Evolutionary conservation across 2,113 vertebrate species (phyloP).

Genomic region (Haemorhous mexicanus): DNA sequence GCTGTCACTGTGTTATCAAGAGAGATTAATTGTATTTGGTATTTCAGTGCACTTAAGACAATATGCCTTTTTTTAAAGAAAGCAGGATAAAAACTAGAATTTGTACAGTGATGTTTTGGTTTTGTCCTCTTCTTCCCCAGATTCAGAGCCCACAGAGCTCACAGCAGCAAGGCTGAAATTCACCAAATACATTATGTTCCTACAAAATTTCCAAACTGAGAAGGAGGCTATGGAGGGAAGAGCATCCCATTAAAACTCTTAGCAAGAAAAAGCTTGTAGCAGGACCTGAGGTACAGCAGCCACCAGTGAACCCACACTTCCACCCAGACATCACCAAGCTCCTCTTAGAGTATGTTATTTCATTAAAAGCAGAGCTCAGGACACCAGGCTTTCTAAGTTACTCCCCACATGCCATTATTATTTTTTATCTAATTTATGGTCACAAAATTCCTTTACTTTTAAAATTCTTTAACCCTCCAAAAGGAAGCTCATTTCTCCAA

Average conservation of each 20-base stretch:
- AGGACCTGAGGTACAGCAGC: neutral
- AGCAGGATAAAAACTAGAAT: neutral
- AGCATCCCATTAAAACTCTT: neutral
- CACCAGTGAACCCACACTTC: neutral
- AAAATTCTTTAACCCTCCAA: neutral
- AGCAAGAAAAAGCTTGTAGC: neutral
- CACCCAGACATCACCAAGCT: neutral
- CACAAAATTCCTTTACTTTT: neutral
- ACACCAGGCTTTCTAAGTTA: neutral
- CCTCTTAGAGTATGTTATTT: neutral
- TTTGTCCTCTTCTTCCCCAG: neutral
- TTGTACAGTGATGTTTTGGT: neutral
- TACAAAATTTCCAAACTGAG: neutral
- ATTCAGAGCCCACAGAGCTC: neutral
- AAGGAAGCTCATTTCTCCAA: neutral
- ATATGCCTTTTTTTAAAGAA: neutral
- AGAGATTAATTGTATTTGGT: neutral
- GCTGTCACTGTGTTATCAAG: neutral
- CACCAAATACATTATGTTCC: neutral
- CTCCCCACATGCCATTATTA: accelerated
- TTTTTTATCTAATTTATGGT: neutral
- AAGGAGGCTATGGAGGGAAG: neutral
- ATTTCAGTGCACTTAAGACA: neutral
- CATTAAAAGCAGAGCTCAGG: neutral
- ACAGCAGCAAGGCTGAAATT: neutral